Base-by-base conservation (phyloP, 2,888 invertebrate species). In the Sipha maydis region DNA sequence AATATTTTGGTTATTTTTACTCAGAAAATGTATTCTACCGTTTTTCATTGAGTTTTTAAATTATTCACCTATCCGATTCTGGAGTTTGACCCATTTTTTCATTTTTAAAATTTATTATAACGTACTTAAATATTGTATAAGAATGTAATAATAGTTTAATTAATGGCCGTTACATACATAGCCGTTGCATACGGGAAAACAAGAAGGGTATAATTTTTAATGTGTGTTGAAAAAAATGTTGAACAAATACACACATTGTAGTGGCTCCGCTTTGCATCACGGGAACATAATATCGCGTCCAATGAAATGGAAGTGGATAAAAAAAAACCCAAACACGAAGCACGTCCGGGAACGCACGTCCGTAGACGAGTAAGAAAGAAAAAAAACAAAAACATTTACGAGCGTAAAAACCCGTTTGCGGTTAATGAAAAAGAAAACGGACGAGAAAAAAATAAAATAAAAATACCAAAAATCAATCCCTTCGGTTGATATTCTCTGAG, bases 391-490 rank as follows among this genome's bases (percentile, higher is more conserved):
- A 28, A 38, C n/a, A 34, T 34, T 61, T 11, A 79, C 61, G 61
- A n/a, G 34, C 61, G 61, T 80, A 67, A 80, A 79, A 80, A 80
- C 79, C 79, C 79, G 79, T 80, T 80, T 80, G n/a, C n/a, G 79
- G 79, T 67, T 28, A 28, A 78, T 11, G 61, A 28, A 28, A 28
- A 69, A n/a, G 28, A 28, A n/a, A 28, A 8, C 21, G n/a, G 9
- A n/a, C 17, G 9, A 8, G 67, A 56, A 3, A 31, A 17, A 3
- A 38, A 31, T 11, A 28, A 19, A 11, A 56, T 38, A 34, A 79
- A 5, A 34, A 3, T 3, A 34, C 34, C 34, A n/a, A 31, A 8
- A 31, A 71, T 14, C 31, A 19, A 34, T 73, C 73, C 73, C 73
- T 73, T 73, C 73, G 73, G 21, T 34, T 28, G 11, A 69, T 0